Conservation (phyloP, 2,113 vertebrate genomes). For the Urocynchramus pylzowi region DNA sequence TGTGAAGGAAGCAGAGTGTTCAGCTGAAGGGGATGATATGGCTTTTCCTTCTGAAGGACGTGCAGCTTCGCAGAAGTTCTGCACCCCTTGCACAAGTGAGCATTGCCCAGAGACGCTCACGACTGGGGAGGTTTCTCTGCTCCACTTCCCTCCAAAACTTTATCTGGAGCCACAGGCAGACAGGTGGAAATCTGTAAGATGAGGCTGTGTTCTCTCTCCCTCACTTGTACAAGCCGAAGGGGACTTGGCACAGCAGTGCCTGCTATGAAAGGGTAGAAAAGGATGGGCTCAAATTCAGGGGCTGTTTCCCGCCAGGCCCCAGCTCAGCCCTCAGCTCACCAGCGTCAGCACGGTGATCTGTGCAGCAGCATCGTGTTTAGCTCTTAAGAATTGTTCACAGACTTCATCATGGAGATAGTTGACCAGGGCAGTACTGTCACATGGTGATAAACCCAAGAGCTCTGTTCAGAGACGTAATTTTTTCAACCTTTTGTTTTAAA, state of each 20-base stretch:
- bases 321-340: background rate
- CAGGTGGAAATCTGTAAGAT: background rate
- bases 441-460: background rate
- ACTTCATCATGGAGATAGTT: background rate
- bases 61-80: rapidly evolving
- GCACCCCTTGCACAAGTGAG: background rate
- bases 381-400: background rate
- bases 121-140: background rate
- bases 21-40: background rate
- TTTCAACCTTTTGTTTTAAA: background rate
- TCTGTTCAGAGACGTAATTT: background rate
- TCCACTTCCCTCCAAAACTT: background rate
- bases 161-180: background rate
- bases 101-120: background rate
- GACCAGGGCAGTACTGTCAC: background rate
- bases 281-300: background rate
- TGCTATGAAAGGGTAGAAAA: background rate
- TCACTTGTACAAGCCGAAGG: rapidly evolving
- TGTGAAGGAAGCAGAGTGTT: background rate
- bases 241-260: background rate
- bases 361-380: background rate
- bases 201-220: background rate
- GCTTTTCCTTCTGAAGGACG: background rate
- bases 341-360: background rate
- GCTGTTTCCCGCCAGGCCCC: background rate